phyloP scores from a whole-genome alignment of 30 jellyfish, hydroid and myxozoan species.

The Catostylus mosaicus region DNA sequence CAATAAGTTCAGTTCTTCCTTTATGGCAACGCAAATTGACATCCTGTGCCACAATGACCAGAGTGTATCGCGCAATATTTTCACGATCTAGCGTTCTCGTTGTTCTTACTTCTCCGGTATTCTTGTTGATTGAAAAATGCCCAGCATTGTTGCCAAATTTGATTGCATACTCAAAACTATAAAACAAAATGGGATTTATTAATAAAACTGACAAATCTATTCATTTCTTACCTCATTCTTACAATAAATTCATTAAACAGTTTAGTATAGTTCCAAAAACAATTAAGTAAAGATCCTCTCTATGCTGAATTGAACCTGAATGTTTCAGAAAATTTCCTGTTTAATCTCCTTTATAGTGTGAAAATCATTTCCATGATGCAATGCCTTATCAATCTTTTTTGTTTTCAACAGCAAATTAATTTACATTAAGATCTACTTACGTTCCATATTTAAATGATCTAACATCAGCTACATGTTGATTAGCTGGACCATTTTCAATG shows the following conservation, averaged over 20 bases:
- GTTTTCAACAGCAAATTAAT: no score
- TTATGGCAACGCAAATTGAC: conserved; percentile 65
- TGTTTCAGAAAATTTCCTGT: no score
- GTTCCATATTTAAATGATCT: conserved; percentile 49
- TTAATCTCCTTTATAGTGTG: no score
- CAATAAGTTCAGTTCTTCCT: conserved; percentile 55
- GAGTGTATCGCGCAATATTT: conserved; percentile 44
- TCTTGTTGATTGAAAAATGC: conserved; percentile 56
- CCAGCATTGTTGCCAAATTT: conserved; percentile 69
- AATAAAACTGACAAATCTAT: no score
- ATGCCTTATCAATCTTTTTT: no score
- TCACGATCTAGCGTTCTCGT: conserved; percentile 68
- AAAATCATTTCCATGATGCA: no score
- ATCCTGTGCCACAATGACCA: conserved; percentile 78
- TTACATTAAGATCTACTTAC: conserved; percentile 14
- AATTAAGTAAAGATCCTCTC: no score
- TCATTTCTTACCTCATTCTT: no score
- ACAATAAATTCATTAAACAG: no score
- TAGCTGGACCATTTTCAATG: conserved; percentile 54
- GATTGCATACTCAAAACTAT: conserved; percentile 61
- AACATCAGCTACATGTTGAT: conserved; percentile 27
- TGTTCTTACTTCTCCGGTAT: conserved; percentile 61
- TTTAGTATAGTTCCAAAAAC: no score
- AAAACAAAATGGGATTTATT: background rate
- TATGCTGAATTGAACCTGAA: no score